phyloP scores from a whole-genome alignment of 2,888 invertebrate genomes.

The Diploptera punctata region DNA sequence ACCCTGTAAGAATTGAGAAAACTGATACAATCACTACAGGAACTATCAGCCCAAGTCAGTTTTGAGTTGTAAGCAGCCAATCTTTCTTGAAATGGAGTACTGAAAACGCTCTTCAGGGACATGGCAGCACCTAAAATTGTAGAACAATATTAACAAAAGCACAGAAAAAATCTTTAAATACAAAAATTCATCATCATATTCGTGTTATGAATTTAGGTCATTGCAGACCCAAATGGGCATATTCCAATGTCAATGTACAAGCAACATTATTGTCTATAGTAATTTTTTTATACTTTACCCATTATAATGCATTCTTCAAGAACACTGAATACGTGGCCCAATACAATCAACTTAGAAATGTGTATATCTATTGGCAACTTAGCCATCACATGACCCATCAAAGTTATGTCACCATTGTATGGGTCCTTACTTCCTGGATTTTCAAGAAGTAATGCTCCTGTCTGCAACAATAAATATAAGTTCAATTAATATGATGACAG shows the following conservation, averaged over 20 bases:
- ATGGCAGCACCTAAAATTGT: constrained; percentile 73
- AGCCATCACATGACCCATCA: constrained; percentile 84
- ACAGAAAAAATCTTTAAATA: too few species aligned
- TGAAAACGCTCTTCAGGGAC: constrained; percentile 81
- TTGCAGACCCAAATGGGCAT: too few species aligned
- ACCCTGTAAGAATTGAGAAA: constrained; percentile 81
- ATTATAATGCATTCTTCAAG: constrained; percentile 87
- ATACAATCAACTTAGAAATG: constrained; percentile 80
- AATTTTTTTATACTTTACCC: too few species aligned
- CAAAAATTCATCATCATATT: too few species aligned
- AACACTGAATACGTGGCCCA: constrained; percentile 87
- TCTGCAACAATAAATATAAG: constrained; percentile 54
- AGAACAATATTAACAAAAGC: too few species aligned
- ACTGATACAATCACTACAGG: constrained; percentile 85
- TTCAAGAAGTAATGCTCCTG: constrained; percentile 78
- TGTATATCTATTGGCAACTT: constrained; percentile 82
- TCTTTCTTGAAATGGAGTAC: constrained; percentile 71
- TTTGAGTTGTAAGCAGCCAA: constrained; percentile 77
- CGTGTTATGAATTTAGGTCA: too few species aligned
- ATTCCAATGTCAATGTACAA: too few species aligned
- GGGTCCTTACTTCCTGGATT: constrained; percentile 57
- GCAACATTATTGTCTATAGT: too few species aligned
- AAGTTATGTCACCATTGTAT: constrained; percentile 85
- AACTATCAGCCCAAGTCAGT: constrained; percentile 81
- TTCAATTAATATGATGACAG: too few species aligned